Conservation (phyloP, 2,888 invertebrate species). For the Linnaemya vulpina region DNA sequence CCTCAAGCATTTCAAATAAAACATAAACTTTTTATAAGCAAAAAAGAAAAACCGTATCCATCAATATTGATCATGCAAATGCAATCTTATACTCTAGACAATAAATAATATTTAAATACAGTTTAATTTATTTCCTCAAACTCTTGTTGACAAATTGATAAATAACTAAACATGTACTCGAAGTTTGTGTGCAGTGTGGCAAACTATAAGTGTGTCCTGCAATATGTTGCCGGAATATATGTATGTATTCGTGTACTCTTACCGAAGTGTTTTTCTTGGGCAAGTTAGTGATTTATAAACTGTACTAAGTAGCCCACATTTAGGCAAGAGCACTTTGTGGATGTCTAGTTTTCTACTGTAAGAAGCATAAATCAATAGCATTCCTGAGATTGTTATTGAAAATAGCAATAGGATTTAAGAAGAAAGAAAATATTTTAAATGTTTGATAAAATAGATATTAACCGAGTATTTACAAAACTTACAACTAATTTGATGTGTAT, state of each 20-base stretch:
- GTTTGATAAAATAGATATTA: too few relatives aligned
- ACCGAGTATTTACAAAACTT: too few relatives aligned
- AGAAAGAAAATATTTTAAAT: too few relatives aligned
- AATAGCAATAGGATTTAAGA: too few relatives aligned
- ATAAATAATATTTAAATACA: background rate
- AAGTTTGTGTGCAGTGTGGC: too few relatives aligned
- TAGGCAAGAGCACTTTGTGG: slow-evolving; percentile 1
- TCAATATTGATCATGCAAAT: slow-evolving; percentile 18
- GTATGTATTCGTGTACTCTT: background rate
- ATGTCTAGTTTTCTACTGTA: background rate
- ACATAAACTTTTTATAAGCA: background rate
- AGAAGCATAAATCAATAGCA: background rate
- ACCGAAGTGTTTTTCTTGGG: background rate
- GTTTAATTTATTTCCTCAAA: background rate
- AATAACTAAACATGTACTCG: background rate
- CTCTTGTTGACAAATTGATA: background rate
- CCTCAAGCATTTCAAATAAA: background rate
- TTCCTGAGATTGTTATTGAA: background rate
- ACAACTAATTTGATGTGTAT: too few relatives aligned
- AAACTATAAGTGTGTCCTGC: slow-evolving; percentile 11
- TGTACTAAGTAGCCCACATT: background rate
- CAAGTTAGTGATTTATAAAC: slow-evolving; percentile 2
- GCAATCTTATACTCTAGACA: background rate
- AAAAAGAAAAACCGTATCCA: background rate
- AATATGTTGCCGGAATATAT: slow-evolving; percentile 22